Base-by-base conservation (phyloP, 2,888 invertebrate species). In the Baccha elongata region DNA sequence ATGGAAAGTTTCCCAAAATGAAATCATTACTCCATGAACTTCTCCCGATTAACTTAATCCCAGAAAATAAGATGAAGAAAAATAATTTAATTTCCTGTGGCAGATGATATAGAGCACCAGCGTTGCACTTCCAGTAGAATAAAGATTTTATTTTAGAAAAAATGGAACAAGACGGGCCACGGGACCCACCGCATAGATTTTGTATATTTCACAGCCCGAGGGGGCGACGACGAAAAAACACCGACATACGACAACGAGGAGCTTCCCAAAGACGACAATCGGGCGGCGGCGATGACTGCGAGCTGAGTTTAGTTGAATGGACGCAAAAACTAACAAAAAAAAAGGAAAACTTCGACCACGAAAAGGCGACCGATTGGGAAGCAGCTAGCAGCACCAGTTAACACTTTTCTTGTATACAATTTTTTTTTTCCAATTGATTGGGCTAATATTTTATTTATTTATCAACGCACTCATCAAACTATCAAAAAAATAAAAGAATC, bases 141-240 rank as follows among this genome's bases (percentile, higher is more conserved):
- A 23, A 58, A 81, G n/a, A n/a, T n/a, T n/a, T n/a, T n/a, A n/a
- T 75, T 64, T 40, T 40, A 15, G 4, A 58, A 32, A 23, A 26
- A 23, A 35, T 44, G 15, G 19, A 58, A 58, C 35, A 53, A 67
- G 62, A 71, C 69, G 29, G 76, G 62, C 67, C 67, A 67, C 44
- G 32, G 11, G 81, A 65, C 81, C 81, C 81, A 81, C 81, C 81
- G 71, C 81, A 72, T 67, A 81, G 81, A 72, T 75, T n/a, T 64
- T 29, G 26, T 72, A 75, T 72, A 67, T 67, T n/a, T n/a, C n/a
- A n/a, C 69, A 52, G 40, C 69, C 65, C 64, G 60, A 65, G 46
- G 52, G 32, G 68, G 68, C 65, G 71, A 64, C 50, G 58, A 55
- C 50, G 35, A 60, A 60, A 60, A 44, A 44, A 44, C 44, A 60